Evolutionary conservation across 1,140 invertebrate species (phyloP), one percentile per base, ranked within the genome.

Genomic region (Lepidurus couesii): DNA sequence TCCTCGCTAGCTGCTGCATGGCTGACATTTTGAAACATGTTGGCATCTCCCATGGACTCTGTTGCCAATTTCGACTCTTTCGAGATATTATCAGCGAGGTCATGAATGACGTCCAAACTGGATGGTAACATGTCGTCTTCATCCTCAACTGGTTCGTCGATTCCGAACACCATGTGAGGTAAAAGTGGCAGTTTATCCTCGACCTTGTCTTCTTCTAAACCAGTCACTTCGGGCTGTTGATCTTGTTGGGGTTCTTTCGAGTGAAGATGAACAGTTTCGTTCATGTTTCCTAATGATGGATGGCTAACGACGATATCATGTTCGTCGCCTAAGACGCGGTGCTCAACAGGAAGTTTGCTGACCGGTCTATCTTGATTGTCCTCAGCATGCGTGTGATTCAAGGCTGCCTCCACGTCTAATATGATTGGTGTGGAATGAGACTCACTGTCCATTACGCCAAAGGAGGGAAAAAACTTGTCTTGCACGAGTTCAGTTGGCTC

Each of bases 311-410:
- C n/a, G 21, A 21, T 16, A 65, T 65, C 13, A 9, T 65, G 16
- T 65, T 65, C 53, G 53, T 11, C 21, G 16, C 13, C 53, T 65
- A 65, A 65, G 53, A 13, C 53, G 5, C 53, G 53, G 13, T 65
- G 53, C 53, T 65, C 53, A n/a, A 65, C 53, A 13, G 53, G 53
- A 65, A 65, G 53, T 65, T 65, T 65, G 53, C 53, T 65, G 53
- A 65, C 53, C 53, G 53, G 53, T 16, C 6, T 65, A 65, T 65
- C 53, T n/a, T 16, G 53, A 65, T 65, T 65, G 53, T 65, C n/a
- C 53, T 65, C 53, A n/a, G n/a, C n/a, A 16, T 65, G 53, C 53
- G 53, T 65, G 53, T 65, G 16, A 7, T 65, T 21, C 53, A 65
- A 65, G 13, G 53, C 53, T 21, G 53, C 53, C 8, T 65, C n/a